Percentiles rank a stretch among this genome's conserved stretches.
These are phyloP conservation scores for Calidris pugnax DNA, from an alignment of 2,113 vertebrate species.

Conservation along the genomic window DNA sequence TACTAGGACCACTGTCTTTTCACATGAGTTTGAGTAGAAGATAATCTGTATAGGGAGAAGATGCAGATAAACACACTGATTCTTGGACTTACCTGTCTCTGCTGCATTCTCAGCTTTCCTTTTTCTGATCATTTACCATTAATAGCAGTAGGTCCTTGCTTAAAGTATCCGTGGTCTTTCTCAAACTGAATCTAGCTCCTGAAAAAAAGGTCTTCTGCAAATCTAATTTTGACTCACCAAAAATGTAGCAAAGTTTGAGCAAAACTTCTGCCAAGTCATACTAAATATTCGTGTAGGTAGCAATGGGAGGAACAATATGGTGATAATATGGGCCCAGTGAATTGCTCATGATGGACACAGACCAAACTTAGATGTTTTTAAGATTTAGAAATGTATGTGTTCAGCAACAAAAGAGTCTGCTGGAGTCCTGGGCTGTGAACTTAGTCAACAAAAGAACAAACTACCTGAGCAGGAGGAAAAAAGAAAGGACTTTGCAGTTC, in stretches of 20 bases:
- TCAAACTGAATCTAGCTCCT: background rate
- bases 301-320: background rate
- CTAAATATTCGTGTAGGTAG: background rate
- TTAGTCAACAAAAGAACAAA: background rate
- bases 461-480: background rate
- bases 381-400: background rate
- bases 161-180: background rate
- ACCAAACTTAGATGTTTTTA: background rate
- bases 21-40: background rate
- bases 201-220: background rate
- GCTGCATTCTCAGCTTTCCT: background rate
- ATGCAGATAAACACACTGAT: background rate
- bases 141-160: background rate
- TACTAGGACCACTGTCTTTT: background rate
- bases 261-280: background rate
- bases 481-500: background rate
- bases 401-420: background rate
- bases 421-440: background rate
- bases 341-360: background rate
- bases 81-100: background rate
- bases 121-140: background rate
- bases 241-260: background rate
- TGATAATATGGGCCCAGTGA: accelerated
- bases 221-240: background rate
- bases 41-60: background rate